Base-by-base conservation (phyloP, 2,113 vertebrate species). In the Nymphicus hollandicus region DNA sequence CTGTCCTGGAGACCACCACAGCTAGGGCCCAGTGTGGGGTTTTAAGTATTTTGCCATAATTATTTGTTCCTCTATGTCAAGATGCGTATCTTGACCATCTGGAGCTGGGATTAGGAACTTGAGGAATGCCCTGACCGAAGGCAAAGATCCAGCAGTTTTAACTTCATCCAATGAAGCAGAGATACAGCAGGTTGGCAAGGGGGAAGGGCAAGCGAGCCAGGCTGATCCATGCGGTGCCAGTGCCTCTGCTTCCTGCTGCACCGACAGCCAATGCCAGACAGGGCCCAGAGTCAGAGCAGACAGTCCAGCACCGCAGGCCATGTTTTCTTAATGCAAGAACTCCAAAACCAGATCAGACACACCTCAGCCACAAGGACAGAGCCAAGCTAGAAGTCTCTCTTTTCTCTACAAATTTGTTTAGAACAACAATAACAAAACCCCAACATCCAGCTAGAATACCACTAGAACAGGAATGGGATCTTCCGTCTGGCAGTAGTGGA, bases 81-180 rank as follows among this genome's bases (percentile, higher is more conserved):
- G 60, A 68, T 66, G 60, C 46, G 55, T 37, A 81, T 78, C 7
- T 86, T 80, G 88, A 63, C 72, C 86, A 72, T 74, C 84, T 76
- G 73, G 61, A 96, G 90, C 64, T 50, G 46, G 87, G 70, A 73
- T 89, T 81, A 91, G 68, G 88, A 79, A 91, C 72, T 94, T 89
- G 65, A 94, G 82, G 89, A 93, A 95, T 79, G 94, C 73, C 71
- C 72, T 80, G 55, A 71, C n/a, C 35, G 56, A 70, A 80, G 68
- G 83, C 84, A 95, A 76, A 95, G 91, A 95, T 79, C 70, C 96
- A 96, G 82, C 85, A 83, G 74, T 83, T 97, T 88, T 64, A 78
- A 80, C 79, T 86, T 91, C 56, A 91, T 79, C 55, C 61, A 64
- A 17, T 79, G 61, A 47, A 93, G 88, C 15, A 43, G 47, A 52